Base-by-base conservation (phyloP, 2,888 invertebrate genomes). In the Anarsia innoxiella region DNA sequence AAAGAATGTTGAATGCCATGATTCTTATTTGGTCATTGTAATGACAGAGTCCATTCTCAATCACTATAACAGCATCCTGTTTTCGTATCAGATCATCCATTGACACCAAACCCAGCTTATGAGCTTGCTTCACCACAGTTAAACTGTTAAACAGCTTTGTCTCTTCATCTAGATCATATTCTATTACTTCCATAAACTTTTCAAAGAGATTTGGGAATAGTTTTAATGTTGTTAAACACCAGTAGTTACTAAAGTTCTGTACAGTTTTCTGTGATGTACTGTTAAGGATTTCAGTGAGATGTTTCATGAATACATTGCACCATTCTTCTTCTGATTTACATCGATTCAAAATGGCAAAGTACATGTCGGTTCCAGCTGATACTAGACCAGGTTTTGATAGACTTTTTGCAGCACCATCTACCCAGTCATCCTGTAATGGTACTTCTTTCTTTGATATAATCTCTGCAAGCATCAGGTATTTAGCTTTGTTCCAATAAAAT, bases 321-420 rank as follows among this genome's bases (percentile, higher is more conserved):
- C 88, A 89, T 30, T 77, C 63, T 14, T 67, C 56, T 37, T 70
- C 67, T 32, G 57, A 55, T 3, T 58, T 53, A 5, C 86, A 44
- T 46, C 77, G 77, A 13, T 79, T 78, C 12, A 86, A 49, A 41
- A 88, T 58, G 12, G 74, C 67, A 56, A 66, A 75, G 49, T 90
- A 91, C 63, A 90, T 77, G 51, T 88, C 88, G 31, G 88, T 84
- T 12, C 89, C 88, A 19, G 88, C 82, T 12, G 88, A 87, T 2
- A 88, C 87, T 19, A 91, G 64, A 40, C 88, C 85, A 42, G 80
- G 74, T 60, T 80, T 84, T 34, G 75, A 57, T 42, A 88, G 62
- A 44, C 86, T 86, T 31, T 64, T 54, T 13, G 68, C 39, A 9
- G 84, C 56, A 10, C 85, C 86, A 43, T 68, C 53, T 30, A 71